These are phyloP conservation scores for Meganola albula DNA, from an alignment of 2,888 invertebrate genomes.

Conservation along the genomic window DNA sequence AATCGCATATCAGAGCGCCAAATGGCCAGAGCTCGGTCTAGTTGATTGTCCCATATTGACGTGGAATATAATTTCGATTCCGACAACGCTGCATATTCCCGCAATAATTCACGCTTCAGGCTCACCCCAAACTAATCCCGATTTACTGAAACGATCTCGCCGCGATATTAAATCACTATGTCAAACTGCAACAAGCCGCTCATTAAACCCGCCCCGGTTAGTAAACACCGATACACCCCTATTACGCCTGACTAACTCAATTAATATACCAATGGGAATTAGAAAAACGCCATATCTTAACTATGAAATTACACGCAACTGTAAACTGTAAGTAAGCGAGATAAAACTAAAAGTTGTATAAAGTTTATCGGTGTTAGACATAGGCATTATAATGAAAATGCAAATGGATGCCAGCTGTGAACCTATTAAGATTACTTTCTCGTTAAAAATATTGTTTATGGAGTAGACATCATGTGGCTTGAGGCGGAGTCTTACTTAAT, in stretches of 20 bases:
- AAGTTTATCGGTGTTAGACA: slow-evolving; percentile 6
- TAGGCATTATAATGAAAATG: slow-evolving; percentile 37
- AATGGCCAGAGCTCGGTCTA: slow-evolving; percentile 9
- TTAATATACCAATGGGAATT: slow-evolving; percentile 34
- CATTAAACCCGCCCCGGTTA: slow-evolving; percentile 58
- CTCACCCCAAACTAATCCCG: slow-evolving; percentile 62
- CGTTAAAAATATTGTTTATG: slow-evolving; percentile 45
- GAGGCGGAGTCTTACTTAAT: slow-evolving; percentile 45
- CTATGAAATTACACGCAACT: slow-evolving; percentile 9
- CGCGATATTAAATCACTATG: slow-evolving; percentile 70
- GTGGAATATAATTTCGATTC: slow-evolving; percentile 40
- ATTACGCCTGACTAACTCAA: slow-evolving; percentile 50
- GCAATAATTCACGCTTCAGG: slow-evolving; percentile 61
- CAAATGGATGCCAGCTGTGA: slow-evolving; percentile 36
- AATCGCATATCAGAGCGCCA: slow-evolving; percentile 3
- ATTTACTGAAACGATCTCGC: slow-evolving; percentile 67
- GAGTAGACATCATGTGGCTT: slow-evolving; percentile 36
- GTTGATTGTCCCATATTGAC: slow-evolving; percentile 27
- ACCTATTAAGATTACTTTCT: slow-evolving; percentile 41
- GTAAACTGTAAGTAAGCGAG: slow-evolving; percentile 16
- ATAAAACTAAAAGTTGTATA: slow-evolving; percentile 18
- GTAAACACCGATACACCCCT: slow-evolving; percentile 54
- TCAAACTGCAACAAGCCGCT: slow-evolving; percentile 70
- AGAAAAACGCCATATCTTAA: slow-evolving; percentile 21
- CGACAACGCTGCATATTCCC: slow-evolving; percentile 44